Percentiles rank a stretch among this genome's conserved stretches.
Evolutionary conservation across 2,113 vertebrate species (phyloP).

Genomic region (Rissa tridactyla): DNA sequence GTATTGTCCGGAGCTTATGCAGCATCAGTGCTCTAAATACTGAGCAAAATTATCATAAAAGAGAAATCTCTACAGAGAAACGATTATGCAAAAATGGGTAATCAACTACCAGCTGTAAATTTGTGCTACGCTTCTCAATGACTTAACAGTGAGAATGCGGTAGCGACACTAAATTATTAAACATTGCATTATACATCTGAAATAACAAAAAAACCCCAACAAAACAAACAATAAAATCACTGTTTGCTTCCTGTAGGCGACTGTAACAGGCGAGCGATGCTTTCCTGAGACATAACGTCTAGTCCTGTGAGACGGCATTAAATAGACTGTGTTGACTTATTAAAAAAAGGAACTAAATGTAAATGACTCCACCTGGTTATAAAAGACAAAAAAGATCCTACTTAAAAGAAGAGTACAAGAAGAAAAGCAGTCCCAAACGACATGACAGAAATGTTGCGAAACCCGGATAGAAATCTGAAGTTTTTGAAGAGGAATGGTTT

Average conservation of each 20-base stretch:
- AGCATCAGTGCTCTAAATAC: background rate
- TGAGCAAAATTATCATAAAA: background rate
- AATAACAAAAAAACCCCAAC: background rate
- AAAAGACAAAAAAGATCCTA: background rate
- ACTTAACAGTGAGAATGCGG: background rate
- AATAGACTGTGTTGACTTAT: background rate
- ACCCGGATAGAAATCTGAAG: background rate
- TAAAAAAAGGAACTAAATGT: background rate
- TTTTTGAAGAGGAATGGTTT: background rate
- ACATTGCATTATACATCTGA: background rate
- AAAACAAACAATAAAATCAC: background rate
- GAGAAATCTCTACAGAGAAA: background rate
- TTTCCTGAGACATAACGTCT: background rate
- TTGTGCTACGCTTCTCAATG: background rate
- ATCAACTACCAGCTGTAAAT: background rate
- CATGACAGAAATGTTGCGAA: background rate
- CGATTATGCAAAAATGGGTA: background rate
- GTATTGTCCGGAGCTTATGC: background rate
- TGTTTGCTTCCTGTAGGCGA: background rate
- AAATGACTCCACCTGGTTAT: background rate
- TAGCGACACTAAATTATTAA: background rate
- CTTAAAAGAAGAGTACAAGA: background rate
- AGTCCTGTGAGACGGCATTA: background rate
- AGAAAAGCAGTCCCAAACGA: background rate
- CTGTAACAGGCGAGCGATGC: background rate